These are phyloP conservation scores for Netelia inedita DNA, from an alignment of 2,888 invertebrate species.

Conservation along the genomic window DNA sequence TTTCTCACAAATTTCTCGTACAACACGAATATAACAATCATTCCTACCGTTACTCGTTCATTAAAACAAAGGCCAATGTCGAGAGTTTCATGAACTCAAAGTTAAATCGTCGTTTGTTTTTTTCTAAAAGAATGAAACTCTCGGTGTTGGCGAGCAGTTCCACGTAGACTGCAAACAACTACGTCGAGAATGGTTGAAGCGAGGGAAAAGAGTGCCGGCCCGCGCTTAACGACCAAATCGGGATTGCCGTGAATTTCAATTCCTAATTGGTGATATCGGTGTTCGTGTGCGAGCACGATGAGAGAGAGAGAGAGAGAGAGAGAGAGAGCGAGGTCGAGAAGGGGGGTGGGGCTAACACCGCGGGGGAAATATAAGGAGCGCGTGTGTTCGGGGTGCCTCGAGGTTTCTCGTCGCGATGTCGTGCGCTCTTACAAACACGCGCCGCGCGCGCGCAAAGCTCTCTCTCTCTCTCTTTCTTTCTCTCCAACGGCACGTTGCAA, in stretches of 20 bases:
- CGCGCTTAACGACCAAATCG: slow-evolving; percentile 77
- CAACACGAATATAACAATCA: too few species aligned
- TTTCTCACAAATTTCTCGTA: too few species aligned
- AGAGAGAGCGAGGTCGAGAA: not conserved
- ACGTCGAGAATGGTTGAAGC: slow-evolving; percentile 1
- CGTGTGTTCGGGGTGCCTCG: slow-evolving; percentile 21
- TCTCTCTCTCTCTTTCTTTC: too few species aligned
- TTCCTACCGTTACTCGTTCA: too few species aligned
- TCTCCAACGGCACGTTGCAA: slow-evolving; percentile 23
- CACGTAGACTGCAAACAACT: slow-evolving; percentile 31
- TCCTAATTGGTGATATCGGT: slow-evolving; percentile 77
- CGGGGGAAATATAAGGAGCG: slow-evolving; percentile 31
- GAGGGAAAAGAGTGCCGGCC: slow-evolving; percentile 33
- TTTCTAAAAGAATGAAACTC: not conserved
- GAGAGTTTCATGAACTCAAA: too few species aligned
- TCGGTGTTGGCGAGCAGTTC: slow-evolving; percentile 36
- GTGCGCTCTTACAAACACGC: slow-evolving; percentile 18
- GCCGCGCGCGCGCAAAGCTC: not conserved
- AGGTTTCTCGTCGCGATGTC: slow-evolving; percentile 28
- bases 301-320: slow-evolving; percentile 15
- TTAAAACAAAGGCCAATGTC: too few species aligned
- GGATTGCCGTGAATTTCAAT: slow-evolving; percentile 78
- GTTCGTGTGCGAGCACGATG: slow-evolving; percentile 51
- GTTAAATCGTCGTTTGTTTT: not conserved
- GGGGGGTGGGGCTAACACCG: slow-evolving; percentile 25